A percentile compares a stretch with the other conserved stretches of the same genome.
phyloP scores from a whole-genome alignment of 1,140 invertebrate species.

The Drosophila pallidifrons region DNA sequence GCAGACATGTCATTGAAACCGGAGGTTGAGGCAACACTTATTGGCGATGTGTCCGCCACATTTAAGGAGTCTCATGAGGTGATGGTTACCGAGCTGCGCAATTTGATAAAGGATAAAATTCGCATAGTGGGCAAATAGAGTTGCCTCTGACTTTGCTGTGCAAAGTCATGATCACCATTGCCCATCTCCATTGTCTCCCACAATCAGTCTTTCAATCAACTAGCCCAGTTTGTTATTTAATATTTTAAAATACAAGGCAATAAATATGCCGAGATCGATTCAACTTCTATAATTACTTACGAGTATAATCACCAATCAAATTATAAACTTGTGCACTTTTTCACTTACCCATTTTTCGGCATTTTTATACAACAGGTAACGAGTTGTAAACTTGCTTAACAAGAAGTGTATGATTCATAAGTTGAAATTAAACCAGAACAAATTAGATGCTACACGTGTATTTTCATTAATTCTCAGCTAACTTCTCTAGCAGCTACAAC shows the following conservation, averaged over 20 bases:
- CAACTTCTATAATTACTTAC: constrained; percentile 6
- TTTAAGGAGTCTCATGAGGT: constrained; percentile 83
- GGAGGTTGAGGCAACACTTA: constrained; percentile 75
- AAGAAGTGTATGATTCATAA: constrained; percentile 42
- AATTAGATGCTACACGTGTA: constrained; percentile 41
- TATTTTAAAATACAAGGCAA: constrained; percentile 61
- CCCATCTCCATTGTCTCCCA: background rate
- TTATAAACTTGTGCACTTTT: constrained; percentile 46
- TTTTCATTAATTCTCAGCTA: constrained; percentile 3
- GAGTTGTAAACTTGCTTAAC: constrained; percentile 58
- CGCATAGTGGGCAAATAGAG: constrained; percentile 76
- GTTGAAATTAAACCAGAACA: constrained; percentile 57
- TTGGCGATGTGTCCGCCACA: constrained; percentile 77
- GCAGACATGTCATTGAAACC: constrained; percentile 83
- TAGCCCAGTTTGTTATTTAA: constrained; percentile 74
- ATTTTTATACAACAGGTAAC: constrained; percentile 59
- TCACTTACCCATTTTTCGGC: constrained; percentile 36
- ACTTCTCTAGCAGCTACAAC: background rate
- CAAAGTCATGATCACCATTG: constrained; percentile 40
- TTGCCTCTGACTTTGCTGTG: constrained; percentile 60
- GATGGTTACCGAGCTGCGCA: constrained; percentile 77
- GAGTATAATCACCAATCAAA: constrained; percentile 42
- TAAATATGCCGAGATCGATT: constrained; percentile 11
- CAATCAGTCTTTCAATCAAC: constrained; percentile 24
- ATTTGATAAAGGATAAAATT: constrained; percentile 83